Evolutionary conservation across 2,888 invertebrate genomes (phyloP), one percentile per base, ranked within the genome.

Genomic region (Argyra leucocephala): DNA sequence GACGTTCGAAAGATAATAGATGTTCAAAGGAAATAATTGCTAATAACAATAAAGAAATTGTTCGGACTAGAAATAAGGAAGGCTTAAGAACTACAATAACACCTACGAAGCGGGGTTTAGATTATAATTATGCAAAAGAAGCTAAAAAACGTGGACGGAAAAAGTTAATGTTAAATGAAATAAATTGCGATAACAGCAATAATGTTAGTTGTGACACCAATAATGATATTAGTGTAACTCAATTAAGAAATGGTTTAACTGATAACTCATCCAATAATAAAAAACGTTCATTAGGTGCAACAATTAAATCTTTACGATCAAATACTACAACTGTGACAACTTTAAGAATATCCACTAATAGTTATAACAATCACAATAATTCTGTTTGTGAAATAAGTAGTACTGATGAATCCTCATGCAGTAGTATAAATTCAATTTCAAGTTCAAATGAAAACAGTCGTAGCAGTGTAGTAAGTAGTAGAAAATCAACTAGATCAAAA

Each of bases 391-490:
- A 62, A 22, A 18, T 59, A 12, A 62, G 22, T 57, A 22, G n/a
- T 24, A 61, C 62, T 24, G 70, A 69, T 63, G 69, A 70, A 69
- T 66, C 72, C 69, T 67, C 73, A 66, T 69, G 68, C 64, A 69
- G 70, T 63, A 70, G 70, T 65, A 24, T 68, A 64, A 66, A 72
- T 70, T 66, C 72, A 68, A 64, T 71, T 65, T 70, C 69, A 12
- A 68, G 69, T 64, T 66, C 65, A n/a, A 65, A 64, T 63, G 57
- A 60, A 57, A 64, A 37, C 22, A 64, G 31, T 60, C 63, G 26
- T 18, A 60, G 36, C 57, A 65, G 62, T 57, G 31, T n/a, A 22
- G 31, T 26, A 10, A 65, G 61, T 24, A 37, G 26, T 7, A 65
- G 65, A 23, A 67, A 67, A 67, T 62, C 71, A 67, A 59, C 69